Evolutionary conservation across 1,140 invertebrate genomes (phyloP).

Genomic region (Calliopsis andreniformis): DNA sequence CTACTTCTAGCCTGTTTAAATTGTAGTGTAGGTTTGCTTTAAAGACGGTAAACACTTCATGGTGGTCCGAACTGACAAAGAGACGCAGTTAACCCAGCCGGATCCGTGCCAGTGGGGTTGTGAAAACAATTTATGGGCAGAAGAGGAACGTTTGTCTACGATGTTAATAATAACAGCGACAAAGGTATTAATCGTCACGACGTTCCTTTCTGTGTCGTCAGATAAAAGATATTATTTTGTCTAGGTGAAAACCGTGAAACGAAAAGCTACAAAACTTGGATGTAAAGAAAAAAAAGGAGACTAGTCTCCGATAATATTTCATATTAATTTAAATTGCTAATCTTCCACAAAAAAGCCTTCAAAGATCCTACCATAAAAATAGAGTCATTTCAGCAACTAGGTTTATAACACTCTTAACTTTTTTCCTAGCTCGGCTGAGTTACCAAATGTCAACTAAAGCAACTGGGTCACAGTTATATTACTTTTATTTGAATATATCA

Average conservation of each 20-base stretch:
- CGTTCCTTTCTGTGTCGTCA: not conserved
- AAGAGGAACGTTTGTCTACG: not conserved
- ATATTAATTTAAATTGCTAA: too few relatives aligned
- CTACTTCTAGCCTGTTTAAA: conserved; percentile 26
- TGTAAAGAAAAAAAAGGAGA: not conserved
- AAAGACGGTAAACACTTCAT: conserved; percentile 42
- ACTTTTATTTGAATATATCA: too few relatives aligned
- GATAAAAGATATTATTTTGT: not conserved
- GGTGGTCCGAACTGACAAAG: conserved; percentile 47
- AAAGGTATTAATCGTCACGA: not conserved
- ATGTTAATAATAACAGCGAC: conserved; percentile 33
- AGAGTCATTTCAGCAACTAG: too few relatives aligned
- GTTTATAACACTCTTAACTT: too few relatives aligned
- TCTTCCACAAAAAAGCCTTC: too few relatives aligned
- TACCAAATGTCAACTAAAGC: too few relatives aligned
- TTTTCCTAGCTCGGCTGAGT: too few relatives aligned
- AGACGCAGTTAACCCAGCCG: conserved; percentile 11
- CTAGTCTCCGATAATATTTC: too few relatives aligned
- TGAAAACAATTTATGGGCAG: conserved; percentile 38
- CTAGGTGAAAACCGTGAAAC: not conserved
- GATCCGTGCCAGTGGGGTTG: not conserved
- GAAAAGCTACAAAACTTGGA: not conserved
- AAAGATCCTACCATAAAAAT: too few relatives aligned
- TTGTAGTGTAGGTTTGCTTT: conserved; percentile 5
- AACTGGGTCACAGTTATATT: too few relatives aligned